A percentile compares a stretch with the other conserved stretches of the same genome.
phyloP scores from a whole-genome alignment of 2,797 vertebrate genomes.

The Eurystomus glaucurus region DNA sequence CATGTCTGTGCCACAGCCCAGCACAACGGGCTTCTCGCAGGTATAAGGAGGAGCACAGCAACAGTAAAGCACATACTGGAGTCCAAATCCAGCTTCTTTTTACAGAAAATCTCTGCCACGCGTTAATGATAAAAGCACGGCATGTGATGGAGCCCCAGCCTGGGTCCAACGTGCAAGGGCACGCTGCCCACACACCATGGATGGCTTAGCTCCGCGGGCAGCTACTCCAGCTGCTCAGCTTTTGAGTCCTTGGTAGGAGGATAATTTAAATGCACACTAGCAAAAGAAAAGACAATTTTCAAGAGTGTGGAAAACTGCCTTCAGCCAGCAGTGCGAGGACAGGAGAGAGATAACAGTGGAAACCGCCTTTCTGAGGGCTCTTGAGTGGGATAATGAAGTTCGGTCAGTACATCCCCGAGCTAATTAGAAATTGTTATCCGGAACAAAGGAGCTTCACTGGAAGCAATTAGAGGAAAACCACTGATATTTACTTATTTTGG shows the following conservation, averaged over 20 bases:
- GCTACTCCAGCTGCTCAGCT: not conserved
- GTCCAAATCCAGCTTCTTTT: not conserved
- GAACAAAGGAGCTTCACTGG: slow-evolving; percentile 20
- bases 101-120: not conserved
- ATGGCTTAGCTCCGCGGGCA: rapidly evolving
- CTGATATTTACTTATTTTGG: slow-evolving; percentile 8
- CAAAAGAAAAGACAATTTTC: not conserved
- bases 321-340: not conserved
- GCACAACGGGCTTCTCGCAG: rapidly evolving
- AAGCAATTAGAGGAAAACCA: not conserved
- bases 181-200: rapidly evolving
- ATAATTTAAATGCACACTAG: slow-evolving; percentile 14
- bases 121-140: not conserved
- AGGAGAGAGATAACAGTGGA: not conserved
- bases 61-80: not conserved
- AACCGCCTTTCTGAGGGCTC: not conserved
- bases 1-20: rapidly evolving
- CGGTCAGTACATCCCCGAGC: not conserved
- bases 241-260: not conserved
- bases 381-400: not conserved
- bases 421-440: slow-evolving; percentile 36
- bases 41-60: not conserved
- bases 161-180: not conserved
- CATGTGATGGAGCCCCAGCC: not conserved
- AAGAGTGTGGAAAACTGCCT: not conserved